Percentiles rank a stretch among this genome's conserved stretches.
These are phyloP conservation scores for Eretmochelys imbricata DNA, from an alignment of 2,113 vertebrate species.

Conservation along the genomic window DNA sequence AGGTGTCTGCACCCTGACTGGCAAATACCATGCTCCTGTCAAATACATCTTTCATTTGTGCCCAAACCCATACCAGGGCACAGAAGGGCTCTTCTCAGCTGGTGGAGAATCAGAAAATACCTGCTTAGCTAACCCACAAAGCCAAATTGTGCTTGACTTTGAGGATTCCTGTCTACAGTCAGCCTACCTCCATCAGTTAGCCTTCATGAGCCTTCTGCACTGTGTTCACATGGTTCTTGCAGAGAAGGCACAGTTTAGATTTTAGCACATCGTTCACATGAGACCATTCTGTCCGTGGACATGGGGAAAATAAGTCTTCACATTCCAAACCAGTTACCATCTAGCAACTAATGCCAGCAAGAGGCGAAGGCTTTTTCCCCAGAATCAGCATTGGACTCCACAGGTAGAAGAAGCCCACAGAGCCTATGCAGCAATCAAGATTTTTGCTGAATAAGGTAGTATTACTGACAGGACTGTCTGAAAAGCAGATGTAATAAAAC, in stretches of 20 bases:
- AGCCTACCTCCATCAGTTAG: not conserved
- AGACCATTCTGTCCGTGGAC: not conserved
- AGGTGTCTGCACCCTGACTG: not conserved
- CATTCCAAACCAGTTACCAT: not conserved
- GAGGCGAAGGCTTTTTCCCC: not conserved
- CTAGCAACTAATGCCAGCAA: not conserved
- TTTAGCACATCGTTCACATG: not conserved
- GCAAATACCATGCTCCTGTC: not conserved
- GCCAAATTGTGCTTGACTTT: slow-evolving; percentile 50
- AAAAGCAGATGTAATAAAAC: slow-evolving; percentile 33
- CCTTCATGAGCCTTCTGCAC: not conserved
- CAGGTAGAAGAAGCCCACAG: not conserved
- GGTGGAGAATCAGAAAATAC: slow-evolving; percentile 2
- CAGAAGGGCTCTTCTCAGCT: slow-evolving; percentile 8
- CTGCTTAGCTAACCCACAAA: slow-evolving; percentile 37
- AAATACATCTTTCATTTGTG: not conserved
- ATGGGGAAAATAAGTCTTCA: not conserved
- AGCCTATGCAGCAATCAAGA: not conserved
- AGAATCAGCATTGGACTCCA: not conserved
- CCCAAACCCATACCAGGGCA: not conserved
- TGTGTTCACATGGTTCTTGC: not conserved
- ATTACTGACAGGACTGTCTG: not conserved
- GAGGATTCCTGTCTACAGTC: not conserved
- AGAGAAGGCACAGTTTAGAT: not conserved
- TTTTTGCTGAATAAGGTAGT: not conserved